These are phyloP conservation scores for Pocillopora verrucosa DNA, from an alignment of 64 coral and sea anemone species.

Conservation along the genomic window DNA sequence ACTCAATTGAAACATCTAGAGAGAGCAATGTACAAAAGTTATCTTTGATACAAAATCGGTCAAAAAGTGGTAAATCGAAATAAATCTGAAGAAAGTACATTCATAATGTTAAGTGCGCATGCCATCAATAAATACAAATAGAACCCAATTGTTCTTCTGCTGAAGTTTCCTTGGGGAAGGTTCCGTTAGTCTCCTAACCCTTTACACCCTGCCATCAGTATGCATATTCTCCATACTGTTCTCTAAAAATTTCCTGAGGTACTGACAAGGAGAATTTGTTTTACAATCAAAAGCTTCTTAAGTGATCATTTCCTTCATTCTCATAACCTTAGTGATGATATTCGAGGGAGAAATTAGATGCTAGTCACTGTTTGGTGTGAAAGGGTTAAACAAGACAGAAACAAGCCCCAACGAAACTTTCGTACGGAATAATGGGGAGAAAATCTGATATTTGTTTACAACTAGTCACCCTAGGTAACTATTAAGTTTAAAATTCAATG, in stretches of 20 bases:
- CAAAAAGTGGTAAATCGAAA: neutral
- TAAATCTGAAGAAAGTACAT: neutral
- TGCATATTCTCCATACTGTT: too few species aligned
- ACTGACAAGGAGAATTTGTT: too few species aligned
- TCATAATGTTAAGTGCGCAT: neutral
- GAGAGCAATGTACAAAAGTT: neutral
- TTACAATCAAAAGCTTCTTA: too few species aligned
- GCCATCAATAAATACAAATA: neutral
- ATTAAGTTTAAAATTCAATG: neutral
- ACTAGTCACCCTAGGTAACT: neutral
- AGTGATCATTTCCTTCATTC: too few species aligned
- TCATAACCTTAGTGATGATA: too few species aligned
- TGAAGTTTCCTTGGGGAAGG: neutral
- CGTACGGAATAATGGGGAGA: neutral
- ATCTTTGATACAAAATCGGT: conserved; percentile 2
- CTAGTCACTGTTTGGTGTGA: too few species aligned
- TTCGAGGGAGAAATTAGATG: too few species aligned
- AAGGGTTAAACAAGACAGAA: too few species aligned
- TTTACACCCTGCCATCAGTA: too few species aligned
- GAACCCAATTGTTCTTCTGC: neutral
- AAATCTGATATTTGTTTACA: neutral
- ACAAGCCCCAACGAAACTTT: too few species aligned
- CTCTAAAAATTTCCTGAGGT: too few species aligned
- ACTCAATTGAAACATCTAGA: neutral
- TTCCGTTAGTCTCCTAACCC: neutral